Evolutionary conservation across 2,797 vertebrate species (phyloP).

Genomic region (Lerista edwardsae): DNA sequence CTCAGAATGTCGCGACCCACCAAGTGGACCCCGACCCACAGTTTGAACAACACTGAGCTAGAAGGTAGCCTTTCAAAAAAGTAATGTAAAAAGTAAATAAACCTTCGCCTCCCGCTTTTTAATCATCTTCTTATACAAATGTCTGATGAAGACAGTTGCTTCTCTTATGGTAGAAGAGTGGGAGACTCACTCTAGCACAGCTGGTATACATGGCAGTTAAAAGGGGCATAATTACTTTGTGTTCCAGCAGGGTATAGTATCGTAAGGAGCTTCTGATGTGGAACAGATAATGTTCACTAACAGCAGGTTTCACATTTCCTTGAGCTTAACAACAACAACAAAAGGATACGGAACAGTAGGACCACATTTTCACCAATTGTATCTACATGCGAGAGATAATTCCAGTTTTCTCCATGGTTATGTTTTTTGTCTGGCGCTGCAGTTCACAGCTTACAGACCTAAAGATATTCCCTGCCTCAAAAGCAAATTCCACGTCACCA

Average conservation of each 20-base stretch:
- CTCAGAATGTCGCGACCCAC: no score
- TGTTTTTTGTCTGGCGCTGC: not conserved
- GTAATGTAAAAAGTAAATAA: not conserved
- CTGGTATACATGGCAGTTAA: not conserved
- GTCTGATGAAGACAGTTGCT: not conserved
- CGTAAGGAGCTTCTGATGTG: not conserved
- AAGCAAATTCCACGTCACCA: not conserved
- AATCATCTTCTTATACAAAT: not conserved
- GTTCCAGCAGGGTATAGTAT: not conserved
- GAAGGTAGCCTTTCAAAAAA: not conserved
- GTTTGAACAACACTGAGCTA: no score
- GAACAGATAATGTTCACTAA: not conserved
- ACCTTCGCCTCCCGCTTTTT: not conserved
- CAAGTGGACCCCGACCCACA: no score
- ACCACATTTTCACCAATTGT: not conserved
- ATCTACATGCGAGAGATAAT: not conserved
- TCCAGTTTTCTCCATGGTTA: not conserved
- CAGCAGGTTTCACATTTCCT: not conserved
- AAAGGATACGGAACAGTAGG: not conserved
- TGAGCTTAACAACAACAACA: not conserved
- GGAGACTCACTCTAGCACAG: not conserved
- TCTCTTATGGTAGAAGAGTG: not conserved
- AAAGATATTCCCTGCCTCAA: not conserved
- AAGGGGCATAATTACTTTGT: constrained; percentile 4
- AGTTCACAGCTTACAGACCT: not conserved